Evolutionary conservation across 2,113 vertebrate genomes (phyloP), one percentile per base, ranked within the genome.

Genomic region (Phalacrocorax aristotelis): DNA sequence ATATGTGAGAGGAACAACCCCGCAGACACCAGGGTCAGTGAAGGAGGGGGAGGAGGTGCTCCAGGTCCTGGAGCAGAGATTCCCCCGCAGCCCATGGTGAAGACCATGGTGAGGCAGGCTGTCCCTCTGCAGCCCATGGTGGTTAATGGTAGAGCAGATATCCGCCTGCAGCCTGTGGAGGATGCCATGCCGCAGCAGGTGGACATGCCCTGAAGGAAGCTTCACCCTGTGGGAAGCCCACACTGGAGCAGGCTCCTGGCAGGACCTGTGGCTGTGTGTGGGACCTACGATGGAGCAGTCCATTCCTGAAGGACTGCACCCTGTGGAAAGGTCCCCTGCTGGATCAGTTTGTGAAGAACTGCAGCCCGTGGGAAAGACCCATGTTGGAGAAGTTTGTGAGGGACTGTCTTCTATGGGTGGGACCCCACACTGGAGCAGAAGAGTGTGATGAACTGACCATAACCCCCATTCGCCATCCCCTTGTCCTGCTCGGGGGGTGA

Each of bases 401-500:
- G 52, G 27, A 29, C 2, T 38, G 6, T 71, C 9, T 44, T 16
- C 40, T 6, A 0, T 29, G 15, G 16, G 34, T 8, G 23, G 14
- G 27, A 71, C 9, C 13, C 18, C 15, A n/a, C 1, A 1, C 5
- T 80, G 29, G 22, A 80, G 22, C 21, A 23, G 22, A 10, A 7
- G 5, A 57, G 4, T 3, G 7, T 44, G 10, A 54, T 6, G 16
- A 52, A 72, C 15, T 46, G 21, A 65, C 22, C 1, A 2, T 6
- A 74, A 21, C 22, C 18, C 29, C 15, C 10, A 5, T 20, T 72
- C 44, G 17, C 21, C 6, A 3, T 21, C 7, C 27, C 21, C 7
- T 5, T 84, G 23, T 1, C 1, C 16, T 1, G 1, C 38, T 7
- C 4, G 2, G 3, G 0, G 11, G 30, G 15, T 58, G 10, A 13